Base-by-base conservation (phyloP, 37 sponge, comb jelly and placozoan species). In the Spongilla lacustris region DNA sequence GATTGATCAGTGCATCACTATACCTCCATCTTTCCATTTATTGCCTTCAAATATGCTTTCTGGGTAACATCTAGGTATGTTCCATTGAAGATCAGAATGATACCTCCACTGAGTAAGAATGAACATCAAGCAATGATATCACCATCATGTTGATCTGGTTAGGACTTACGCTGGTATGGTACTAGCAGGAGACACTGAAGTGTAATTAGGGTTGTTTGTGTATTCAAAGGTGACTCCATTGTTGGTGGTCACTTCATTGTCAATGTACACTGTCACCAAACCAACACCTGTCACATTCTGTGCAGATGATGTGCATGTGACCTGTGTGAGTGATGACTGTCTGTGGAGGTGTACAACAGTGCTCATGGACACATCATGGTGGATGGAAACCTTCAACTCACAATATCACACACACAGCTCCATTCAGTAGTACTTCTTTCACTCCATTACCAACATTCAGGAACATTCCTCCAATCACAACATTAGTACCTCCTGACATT, bases 391-490 rank as follows among this genome's bases (percentile, higher is more conserved):
- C 23, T 30, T 74, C 33, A 41, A 41, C 41, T 41, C 41, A 41
- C 41, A 41, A 41, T 41, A 41, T 41, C 6, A 41, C 41, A 41
- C 41, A 41, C 41, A 41, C 41, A 41, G 41, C 41, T 41, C 41
- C 41, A 41, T 41, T 41, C 41, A 41, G 41, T 41, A 41, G 41
- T 41, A 41, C 41, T 41, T 6, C 41, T 41, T 41, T 41, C 41
- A 41, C 87, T 37, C 28, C 66, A 72, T 81, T 89, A 5, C 95
- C 92, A 82, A 87, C 84, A 73, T 89, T 73, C 22, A 95, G 86
- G 69, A 81, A 29, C 22, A 36, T 84, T 31, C 96, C 96, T 24
- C 13, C 70, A 27, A 95, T 78, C 30, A 69, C 89, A 28, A 95
- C 29, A 9, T 31, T 50, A 36, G 86, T 92, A 36, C 93, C 93